phyloP scores from a whole-genome alignment of 2,888 invertebrate genomes.

The Drosophila suboccidentalis region DNA sequence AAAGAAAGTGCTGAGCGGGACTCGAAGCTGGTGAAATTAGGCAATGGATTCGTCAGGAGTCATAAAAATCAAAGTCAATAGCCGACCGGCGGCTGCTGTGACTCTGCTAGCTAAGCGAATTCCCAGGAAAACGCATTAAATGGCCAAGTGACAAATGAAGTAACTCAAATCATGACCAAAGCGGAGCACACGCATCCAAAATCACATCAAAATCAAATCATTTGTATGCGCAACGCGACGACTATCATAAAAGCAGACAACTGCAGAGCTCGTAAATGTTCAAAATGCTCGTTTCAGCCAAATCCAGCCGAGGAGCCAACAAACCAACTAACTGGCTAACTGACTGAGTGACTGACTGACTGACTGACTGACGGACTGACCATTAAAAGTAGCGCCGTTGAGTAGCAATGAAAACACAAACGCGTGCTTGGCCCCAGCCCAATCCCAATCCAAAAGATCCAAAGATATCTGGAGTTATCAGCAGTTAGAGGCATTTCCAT shows the following conservation, averaged over 20 bases:
- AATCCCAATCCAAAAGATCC: constrained; percentile 12
- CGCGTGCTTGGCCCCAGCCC: constrained; percentile 65
- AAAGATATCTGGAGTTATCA: constrained; percentile 19
- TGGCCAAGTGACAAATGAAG: constrained; percentile 80
- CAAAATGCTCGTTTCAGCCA: constrained; percentile 29
- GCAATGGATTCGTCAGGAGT: constrained; percentile 55
- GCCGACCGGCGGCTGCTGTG: constrained; percentile 59
- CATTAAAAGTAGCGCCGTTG: constrained; percentile 62
- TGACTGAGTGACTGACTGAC: neutral
- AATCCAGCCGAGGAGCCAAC: constrained; percentile 13
- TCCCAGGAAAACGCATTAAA: constrained; percentile 80
- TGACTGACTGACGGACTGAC: constrained; percentile 11
- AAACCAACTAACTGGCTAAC: constrained; percentile 19
- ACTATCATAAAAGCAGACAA: constrained; percentile 75
- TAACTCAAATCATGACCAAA: constrained; percentile 75
- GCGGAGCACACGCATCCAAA: constrained; percentile 74
- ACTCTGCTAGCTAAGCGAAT: constrained; percentile 51
- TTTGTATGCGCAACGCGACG: constrained; percentile 83
- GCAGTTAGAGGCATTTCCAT: constrained; percentile 17
- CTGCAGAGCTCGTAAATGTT: constrained; percentile 80
- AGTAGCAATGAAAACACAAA: constrained; percentile 45
- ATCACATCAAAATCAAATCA: constrained; percentile 80
- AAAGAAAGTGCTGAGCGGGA: constrained; percentile 67
- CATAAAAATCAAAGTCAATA: constrained; percentile 78
- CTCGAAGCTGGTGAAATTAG: constrained; percentile 67